These are phyloP conservation scores for Oscarella lobularis DNA, from an alignment of 37 sponge, comb jelly and placozoan species.

Conservation along the genomic window DNA sequence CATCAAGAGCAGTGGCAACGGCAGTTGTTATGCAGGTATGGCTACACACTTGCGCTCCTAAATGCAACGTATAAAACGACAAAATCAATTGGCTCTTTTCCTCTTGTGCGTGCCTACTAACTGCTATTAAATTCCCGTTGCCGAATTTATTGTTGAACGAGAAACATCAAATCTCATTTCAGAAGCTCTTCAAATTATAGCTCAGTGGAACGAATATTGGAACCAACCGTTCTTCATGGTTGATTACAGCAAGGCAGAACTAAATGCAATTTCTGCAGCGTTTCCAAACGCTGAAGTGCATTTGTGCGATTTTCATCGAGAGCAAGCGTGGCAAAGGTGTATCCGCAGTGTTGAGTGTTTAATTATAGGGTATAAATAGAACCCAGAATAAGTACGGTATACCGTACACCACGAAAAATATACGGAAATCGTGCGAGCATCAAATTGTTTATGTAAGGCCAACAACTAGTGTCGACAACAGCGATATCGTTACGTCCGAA, in stretches of 20 bases:
- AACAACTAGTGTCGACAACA: too few species aligned
- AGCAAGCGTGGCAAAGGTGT: too few species aligned
- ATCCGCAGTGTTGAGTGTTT: too few species aligned
- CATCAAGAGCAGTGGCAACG: too few species aligned
- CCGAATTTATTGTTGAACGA: constrained; percentile 8
- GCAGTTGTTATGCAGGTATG: too few species aligned
- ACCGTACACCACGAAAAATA: too few species aligned
- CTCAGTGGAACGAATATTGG: constrained; percentile 1
- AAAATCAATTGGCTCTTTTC: constrained; percentile 1
- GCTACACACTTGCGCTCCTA: constrained; percentile 1
- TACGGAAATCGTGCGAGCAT: too few species aligned
- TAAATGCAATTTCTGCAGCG: neutral
- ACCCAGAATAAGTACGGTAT: too few species aligned
- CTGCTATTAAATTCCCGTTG: neutral
- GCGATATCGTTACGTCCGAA: too few species aligned
- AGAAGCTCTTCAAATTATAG: constrained; percentile 4
- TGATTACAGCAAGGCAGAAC: constrained; percentile 7
- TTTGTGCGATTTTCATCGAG: too few species aligned
- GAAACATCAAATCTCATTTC: neutral
- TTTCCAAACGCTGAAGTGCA: constrained; percentile 1
- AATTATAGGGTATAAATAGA: too few species aligned
- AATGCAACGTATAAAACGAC: constrained; percentile 11
- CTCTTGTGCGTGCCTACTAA: constrained; percentile 6
- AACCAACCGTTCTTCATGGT: constrained; percentile 5
- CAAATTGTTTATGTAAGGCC: too few species aligned